Percentiles rank a stretch among this genome's conserved stretches.
phyloP scores from a whole-genome alignment of 2,113 vertebrate species.

The Tetrax tetrax region DNA sequence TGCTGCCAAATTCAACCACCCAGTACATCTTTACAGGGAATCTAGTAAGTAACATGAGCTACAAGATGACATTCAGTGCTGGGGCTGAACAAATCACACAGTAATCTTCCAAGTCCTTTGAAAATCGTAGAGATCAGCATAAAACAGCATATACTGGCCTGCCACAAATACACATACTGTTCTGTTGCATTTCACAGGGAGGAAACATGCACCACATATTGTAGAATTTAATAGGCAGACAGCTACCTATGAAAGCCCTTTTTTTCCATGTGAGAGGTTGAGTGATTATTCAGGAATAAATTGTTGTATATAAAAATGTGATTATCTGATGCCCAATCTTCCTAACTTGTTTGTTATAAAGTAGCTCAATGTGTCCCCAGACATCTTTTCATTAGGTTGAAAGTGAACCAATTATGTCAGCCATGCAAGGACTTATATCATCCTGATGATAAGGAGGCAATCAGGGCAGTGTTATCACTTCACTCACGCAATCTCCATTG shows the following conservation, averaged over 20 bases:
- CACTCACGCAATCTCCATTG: not conserved
- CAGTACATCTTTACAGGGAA: slow-evolving; percentile 58
- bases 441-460: not conserved
- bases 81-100: not conserved
- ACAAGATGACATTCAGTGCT: not conserved
- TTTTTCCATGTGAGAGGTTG: not conserved
- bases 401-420: not conserved
- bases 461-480: not conserved
- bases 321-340: not conserved
- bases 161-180: not conserved
- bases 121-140: not conserved
- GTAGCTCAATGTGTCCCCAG: not conserved
- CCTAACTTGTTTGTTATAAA: not conserved
- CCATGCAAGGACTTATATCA: not conserved
- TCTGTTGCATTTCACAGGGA: not conserved
- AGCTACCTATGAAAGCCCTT: not conserved
- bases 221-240: not conserved
- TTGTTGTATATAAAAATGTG: not conserved
- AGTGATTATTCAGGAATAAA: not conserved
- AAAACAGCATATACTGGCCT: not conserved
- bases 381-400: not conserved
- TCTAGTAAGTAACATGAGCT: slow-evolving; percentile 53
- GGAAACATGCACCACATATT: not conserved
- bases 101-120: not conserved
- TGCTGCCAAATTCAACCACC: slow-evolving; percentile 33